Percentiles rank a stretch among this genome's conserved stretches.
These are phyloP conservation scores for Bucorvus abyssinicus DNA, from an alignment of 2,797 vertebrate species.

Conservation along the genomic window DNA sequence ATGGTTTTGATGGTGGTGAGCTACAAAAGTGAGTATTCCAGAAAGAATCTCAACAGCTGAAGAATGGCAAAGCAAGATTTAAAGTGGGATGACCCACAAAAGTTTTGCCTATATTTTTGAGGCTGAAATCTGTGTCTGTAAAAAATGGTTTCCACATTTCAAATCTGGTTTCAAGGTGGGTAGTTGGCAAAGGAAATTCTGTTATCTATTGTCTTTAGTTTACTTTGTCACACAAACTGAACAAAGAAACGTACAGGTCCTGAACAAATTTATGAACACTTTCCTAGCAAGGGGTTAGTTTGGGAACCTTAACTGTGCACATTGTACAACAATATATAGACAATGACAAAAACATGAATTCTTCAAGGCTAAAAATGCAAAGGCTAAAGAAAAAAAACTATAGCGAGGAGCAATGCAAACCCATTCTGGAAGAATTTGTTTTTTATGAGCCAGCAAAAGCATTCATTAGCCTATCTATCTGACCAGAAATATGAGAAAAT, in stretches of 20 bases:
- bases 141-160: background rate
- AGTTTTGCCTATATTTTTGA: background rate
- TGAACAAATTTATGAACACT: background rate
- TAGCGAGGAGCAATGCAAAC: background rate
- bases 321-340: background rate
- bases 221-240: background rate
- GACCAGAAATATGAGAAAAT: background rate
- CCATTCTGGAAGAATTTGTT: background rate
- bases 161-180: background rate
- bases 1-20: background rate
- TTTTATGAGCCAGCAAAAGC: background rate
- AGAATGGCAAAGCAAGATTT: background rate
- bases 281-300: background rate
- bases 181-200: background rate
- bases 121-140: background rate
- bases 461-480: background rate
- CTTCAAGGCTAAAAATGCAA: background rate
- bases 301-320: background rate
- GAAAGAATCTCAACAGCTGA: background rate
- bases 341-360: background rate
- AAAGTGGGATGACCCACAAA: background rate
- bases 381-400: background rate
- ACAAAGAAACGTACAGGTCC: background rate
- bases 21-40: background rate
- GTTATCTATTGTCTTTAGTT: background rate